Percentiles rank a stretch among this genome's conserved stretches.
Conservation (phyloP, 1,140 invertebrate genomes). For the Piezodorus guildinii region DNA sequence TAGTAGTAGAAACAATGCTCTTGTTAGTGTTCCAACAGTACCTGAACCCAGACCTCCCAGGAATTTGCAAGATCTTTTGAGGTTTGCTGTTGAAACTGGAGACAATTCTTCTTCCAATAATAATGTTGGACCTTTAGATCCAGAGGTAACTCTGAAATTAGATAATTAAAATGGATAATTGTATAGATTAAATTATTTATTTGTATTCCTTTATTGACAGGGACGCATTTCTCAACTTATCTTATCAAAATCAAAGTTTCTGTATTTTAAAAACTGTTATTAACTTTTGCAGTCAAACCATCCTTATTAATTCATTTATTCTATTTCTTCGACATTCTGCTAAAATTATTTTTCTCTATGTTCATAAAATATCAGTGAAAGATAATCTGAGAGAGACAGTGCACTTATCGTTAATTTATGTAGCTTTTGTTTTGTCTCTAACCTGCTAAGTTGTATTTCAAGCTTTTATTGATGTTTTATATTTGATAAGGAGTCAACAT, state of each 20-base stretch:
- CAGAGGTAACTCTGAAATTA: constrained; percentile 9
- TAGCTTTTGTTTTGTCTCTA: no score
- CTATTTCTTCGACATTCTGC: no score
- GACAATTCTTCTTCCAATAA: background rate
- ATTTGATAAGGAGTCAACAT: no score
- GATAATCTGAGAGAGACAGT: no score
- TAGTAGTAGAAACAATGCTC: background rate
- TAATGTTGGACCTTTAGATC: constrained; percentile 3
- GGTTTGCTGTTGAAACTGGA: constrained; percentile 23
- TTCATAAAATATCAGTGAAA: no score
- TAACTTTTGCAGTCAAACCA: background rate
- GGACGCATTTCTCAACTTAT: background rate
- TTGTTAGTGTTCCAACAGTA: background rate
- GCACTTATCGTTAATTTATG: no score
- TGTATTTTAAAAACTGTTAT: background rate
- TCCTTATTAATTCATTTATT: no score
- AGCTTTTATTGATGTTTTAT: no score
- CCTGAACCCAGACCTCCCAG: constrained; percentile 20
- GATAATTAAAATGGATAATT: background rate
- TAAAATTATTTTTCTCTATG: no score
- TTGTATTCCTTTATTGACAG: background rate
- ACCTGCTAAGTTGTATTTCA: no score
- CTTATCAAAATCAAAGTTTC: background rate
- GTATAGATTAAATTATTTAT: background rate
- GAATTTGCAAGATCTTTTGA: constrained; percentile 23